phyloP scores from a whole-genome alignment of 2,113 vertebrate genomes.

The Accipiter cooperii region DNA sequence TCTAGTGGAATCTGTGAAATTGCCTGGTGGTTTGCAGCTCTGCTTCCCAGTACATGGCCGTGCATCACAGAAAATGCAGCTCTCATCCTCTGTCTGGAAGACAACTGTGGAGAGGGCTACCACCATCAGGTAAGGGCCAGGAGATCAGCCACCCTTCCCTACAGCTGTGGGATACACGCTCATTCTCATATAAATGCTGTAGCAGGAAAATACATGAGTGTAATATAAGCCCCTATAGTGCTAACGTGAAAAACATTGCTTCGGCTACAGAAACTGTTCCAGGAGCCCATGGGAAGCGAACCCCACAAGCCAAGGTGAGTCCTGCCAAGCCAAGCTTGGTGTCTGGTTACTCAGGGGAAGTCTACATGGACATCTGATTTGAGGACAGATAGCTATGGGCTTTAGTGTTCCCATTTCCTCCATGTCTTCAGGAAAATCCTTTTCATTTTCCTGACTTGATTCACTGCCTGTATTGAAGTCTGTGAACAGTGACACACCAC shows the following conservation, averaged over 20 bases:
- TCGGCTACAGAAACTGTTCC: background rate
- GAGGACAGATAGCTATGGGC: background rate
- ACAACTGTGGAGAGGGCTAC: background rate
- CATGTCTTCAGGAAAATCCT: background rate
- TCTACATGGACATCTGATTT: background rate
- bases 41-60: background rate
- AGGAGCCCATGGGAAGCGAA: background rate
- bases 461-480: background rate
- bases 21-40: background rate
- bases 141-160: background rate
- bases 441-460: background rate
- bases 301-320: background rate
- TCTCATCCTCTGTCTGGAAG: background rate
- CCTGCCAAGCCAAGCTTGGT: background rate
- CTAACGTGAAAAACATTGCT: accelerated
- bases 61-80: background rate
- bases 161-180: background rate
- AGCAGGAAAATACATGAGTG: background rate
- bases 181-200: background rate
- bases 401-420: background rate
- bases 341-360: background rate
- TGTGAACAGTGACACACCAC: background rate
- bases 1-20: background rate
- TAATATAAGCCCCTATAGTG: background rate
- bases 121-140: background rate